Conservation (phyloP, 2,113 vertebrate genomes). For the Bothrops jararaca region DNA sequence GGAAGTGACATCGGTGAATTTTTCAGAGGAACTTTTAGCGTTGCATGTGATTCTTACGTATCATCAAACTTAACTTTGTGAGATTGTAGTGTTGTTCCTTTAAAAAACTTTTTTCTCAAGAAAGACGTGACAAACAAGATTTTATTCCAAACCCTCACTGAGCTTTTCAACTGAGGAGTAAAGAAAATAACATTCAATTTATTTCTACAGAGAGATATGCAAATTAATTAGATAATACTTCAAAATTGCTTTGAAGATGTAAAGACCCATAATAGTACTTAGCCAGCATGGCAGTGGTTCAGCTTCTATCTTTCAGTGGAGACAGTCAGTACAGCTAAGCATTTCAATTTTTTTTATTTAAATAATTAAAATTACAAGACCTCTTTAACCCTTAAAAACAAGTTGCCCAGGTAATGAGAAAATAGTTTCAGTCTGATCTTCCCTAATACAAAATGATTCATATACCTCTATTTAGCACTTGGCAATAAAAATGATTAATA, state of each 20-base stretch:
- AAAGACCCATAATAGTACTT: slow-evolving; percentile 9
- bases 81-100: neutral
- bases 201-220: neutral
- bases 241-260: slow-evolving; percentile 26
- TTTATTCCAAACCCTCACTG: neutral
- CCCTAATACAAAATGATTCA: neutral
- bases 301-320: neutral
- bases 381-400: slow-evolving; percentile 12
- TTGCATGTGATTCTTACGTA: neutral
- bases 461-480: slow-evolving; percentile 5
- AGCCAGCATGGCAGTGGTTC: neutral
- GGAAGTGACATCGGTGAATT: neutral
- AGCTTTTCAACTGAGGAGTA: neutral
- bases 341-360: neutral
- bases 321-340: neutral
- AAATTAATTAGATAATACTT: slow-evolving; percentile 23
- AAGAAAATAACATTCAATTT: slow-evolving; percentile 22
- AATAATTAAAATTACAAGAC: neutral
- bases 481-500: slow-evolving; percentile 12
- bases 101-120: neutral
- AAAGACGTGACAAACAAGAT: neutral
- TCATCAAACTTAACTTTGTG: neutral
- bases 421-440: slow-evolving; percentile 7
- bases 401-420: neutral
- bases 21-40: neutral